phyloP scores from a whole-genome alignment of 2,888 invertebrate genomes.

The Calameuta filiformis region DNA sequence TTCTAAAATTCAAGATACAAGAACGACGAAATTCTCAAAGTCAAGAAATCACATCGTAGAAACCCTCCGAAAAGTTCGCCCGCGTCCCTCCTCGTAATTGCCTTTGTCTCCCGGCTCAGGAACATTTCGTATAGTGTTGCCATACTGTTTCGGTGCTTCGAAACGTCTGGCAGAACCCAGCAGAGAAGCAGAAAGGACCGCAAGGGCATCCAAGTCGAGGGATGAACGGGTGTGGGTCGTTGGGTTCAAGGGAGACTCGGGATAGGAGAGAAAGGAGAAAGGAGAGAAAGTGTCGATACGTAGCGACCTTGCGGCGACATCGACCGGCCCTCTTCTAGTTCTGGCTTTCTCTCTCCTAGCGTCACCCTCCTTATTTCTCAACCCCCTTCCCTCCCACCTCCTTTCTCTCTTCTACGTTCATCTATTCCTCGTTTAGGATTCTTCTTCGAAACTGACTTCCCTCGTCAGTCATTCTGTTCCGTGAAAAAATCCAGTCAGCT shows the following conservation, averaged over 20 bases:
- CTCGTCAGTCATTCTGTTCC: no score
- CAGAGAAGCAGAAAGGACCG: background rate
- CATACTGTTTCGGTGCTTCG: background rate
- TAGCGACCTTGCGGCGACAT: conserved; percentile 55
- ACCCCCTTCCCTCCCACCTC: accelerated
- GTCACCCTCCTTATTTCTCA: background rate
- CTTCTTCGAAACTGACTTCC: background rate
- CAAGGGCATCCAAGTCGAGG: background rate
- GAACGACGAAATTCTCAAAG: background rate
- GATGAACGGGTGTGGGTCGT: background rate
- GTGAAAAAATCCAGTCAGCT: background rate
- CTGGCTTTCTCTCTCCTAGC: background rate
- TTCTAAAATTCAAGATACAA: background rate
- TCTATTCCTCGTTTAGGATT: background rate
- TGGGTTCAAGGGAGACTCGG: background rate
- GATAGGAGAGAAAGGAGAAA: background rate
- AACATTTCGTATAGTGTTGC: background rate
- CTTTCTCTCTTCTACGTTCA: background rate
- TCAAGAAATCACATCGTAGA: background rate
- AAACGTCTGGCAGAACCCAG: background rate
- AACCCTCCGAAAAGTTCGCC: background rate
- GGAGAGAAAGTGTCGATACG: conserved; percentile 46
- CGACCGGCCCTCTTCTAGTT: conserved; percentile 45
- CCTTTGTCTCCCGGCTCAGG: no score
- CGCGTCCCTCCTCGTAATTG: background rate